Conservation (phyloP, 2,888 invertebrate genomes). For the Xylocampa areola region DNA sequence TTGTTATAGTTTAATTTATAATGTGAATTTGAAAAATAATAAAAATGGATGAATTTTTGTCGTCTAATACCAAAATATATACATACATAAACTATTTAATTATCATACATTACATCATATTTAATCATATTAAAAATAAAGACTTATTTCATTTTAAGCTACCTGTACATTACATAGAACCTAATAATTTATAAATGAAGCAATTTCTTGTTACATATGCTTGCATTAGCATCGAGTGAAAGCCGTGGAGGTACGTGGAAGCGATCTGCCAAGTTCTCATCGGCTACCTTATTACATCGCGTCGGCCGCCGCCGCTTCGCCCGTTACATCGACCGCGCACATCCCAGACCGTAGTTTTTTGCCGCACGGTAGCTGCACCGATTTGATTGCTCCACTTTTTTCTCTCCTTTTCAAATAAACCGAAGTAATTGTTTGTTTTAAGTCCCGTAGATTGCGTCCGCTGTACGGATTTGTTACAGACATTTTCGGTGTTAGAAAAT, state of each 20-base stretch:
- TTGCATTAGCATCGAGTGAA: conserved; percentile 57
- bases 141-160: too few relatives aligned
- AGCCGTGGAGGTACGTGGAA: conserved; percentile 59
- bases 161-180: conserved; percentile 3
- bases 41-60: too few relatives aligned
- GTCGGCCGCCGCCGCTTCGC: conserved; percentile 59
- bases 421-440: conserved; percentile 90
- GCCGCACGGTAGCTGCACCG: conserved; percentile 85
- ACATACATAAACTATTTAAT: too few relatives aligned
- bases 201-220: conserved; percentile 58
- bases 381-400: conserved; percentile 88
- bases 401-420: conserved; percentile 87
- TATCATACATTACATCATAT: too few relatives aligned
- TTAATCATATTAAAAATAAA: too few relatives aligned
- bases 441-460: conserved; percentile 85
- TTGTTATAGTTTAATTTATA: too few relatives aligned
- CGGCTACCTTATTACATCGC: conserved; percentile 80
- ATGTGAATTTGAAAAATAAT: too few relatives aligned
- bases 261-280: conserved; percentile 67
- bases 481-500: conserved; percentile 82
- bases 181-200: conserved; percentile 47
- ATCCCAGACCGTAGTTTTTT: conserved; percentile 81
- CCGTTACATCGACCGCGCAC: conserved; percentile 76
- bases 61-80: too few relatives aligned
- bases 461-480: conserved; percentile 85